Evolutionary conservation across 2,113 vertebrate species (phyloP).

Genomic region (Terrapene triunguis): DNA sequence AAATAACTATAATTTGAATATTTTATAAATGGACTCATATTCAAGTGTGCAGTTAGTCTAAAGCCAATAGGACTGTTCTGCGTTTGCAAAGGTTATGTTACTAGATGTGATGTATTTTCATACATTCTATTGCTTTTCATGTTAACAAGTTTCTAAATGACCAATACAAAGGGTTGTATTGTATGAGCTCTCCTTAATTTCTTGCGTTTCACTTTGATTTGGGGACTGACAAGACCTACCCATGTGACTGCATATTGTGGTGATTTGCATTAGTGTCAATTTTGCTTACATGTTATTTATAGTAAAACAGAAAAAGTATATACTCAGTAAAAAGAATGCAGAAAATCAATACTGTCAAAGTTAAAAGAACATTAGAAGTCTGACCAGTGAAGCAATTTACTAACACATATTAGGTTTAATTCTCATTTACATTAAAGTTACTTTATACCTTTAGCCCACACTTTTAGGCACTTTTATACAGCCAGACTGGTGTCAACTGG

Average conservation of each 20-base stretch:
- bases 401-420: background rate
- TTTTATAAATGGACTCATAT: slow-evolving; percentile 51
- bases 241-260: background rate
- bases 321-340: background rate
- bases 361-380: background rate
- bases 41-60: slow-evolving; percentile 34
- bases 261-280: background rate
- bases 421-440: background rate
- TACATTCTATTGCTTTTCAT: background rate
- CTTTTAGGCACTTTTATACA: background rate
- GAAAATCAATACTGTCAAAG: background rate
- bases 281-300: background rate
- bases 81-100: background rate
- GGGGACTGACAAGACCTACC: background rate
- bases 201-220: background rate
- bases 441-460: background rate
- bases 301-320: background rate
- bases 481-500: background rate
- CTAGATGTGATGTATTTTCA: background rate
- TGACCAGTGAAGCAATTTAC: background rate
- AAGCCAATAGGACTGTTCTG: slow-evolving; percentile 6
- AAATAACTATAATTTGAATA: slow-evolving; percentile 64
- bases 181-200: background rate
- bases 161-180: background rate
- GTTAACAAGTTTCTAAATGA: slow-evolving; percentile 24